Evolutionary conservation across 2,888 invertebrate species (phyloP), one percentile per base, ranked within the genome.

Genomic region (Brassicogethes aeneus): DNA sequence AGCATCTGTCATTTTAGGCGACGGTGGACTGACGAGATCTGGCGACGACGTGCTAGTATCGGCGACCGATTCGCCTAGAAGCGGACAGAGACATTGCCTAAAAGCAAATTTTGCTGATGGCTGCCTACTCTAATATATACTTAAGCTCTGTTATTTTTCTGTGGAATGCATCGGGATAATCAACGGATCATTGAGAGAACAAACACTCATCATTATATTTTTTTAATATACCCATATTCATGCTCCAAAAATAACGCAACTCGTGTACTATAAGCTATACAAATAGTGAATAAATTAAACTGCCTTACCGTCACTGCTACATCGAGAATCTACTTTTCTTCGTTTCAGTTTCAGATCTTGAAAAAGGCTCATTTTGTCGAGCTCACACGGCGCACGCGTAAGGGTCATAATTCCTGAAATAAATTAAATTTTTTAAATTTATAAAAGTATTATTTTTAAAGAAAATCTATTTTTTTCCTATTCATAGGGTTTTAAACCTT

Each of bases 341-440:
- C 93, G 83, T 82, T 94, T 94, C 74, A 94, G 79, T 79, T 94
- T 94, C 77, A 93, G 85, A 80, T 93, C 92, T 83, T 93, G 92
- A 80, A 92, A 93, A 76, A 93, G 88, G 87, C 92, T 93, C 92
- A 93, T 93, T 79, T 89, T 90, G 87, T 89, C 89, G 80, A 89
- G 86, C 83, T 90, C 89, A 82, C 89, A 90, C 81, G 89, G 88
- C 80, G 86, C 85, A 81, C 88, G 88, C 84, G 89, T 90, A 81
- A 90, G 87, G 86, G 90, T 90, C 90, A 90, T 90, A 88, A 89
- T 90, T 89, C 89, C 90, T 90, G 77, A 23, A 73, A 72, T 8
- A 32, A 7, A 23, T 33, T 33, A 33, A 8, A 33, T 33, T 33
- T 33, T 14, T 13, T 33, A n/a, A 13, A 7, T 33, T 33, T n/a